Base-by-base conservation (phyloP, 2,888 invertebrate species). In the Andrena trimmerana region DNA sequence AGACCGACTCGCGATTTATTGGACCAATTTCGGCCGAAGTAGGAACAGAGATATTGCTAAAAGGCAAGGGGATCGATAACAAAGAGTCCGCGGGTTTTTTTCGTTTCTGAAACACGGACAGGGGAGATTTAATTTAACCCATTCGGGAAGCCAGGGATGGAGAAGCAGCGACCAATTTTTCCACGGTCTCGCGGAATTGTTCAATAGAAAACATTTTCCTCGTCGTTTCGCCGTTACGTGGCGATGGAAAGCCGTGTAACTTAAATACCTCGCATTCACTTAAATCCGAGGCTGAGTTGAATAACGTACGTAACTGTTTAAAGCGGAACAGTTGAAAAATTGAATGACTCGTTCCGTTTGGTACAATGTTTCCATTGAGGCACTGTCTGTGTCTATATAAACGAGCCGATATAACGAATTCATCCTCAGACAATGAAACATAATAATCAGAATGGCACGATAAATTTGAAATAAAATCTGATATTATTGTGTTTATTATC, bases 81-180 rank as follows among this genome's bases (percentile, higher is more conserved):
- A 67, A 74, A 67, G 67, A n/a, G 48, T 33, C n/a, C 52, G 50
- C 20, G 36, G 78, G 62, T 62, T 72, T 73, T 72, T 31, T 52
- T 66, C 62, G 72, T 31, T 71, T 67, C 62, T 69, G 71, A 71
- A 74, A 77, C 42, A 65, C 60, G 42, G 71, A 68, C 36, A 27
- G 24, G 57, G 71, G 80, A 84, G 77, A 84, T 84, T 81, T 85
- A 57, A 81, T 85, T 84, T 81, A 24, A 24, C 48, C 59, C 20
- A 66, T 74, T 69, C 24, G 5, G 27, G 16, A 27, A 33, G 10
- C 6, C 7, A 24, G 29, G 33, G 29, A 57, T 10, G 42, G n/a
- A 29, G 24, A 71, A 60, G n/a, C 13, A 42, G 65, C 73, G 10
- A 59, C 66, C 70, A 78, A 82, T 68, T 71, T 63, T 57, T 60